These are phyloP conservation scores for Champsocephalus esox DNA, from an alignment of 2,797 vertebrate genomes.

Conservation along the genomic window DNA sequence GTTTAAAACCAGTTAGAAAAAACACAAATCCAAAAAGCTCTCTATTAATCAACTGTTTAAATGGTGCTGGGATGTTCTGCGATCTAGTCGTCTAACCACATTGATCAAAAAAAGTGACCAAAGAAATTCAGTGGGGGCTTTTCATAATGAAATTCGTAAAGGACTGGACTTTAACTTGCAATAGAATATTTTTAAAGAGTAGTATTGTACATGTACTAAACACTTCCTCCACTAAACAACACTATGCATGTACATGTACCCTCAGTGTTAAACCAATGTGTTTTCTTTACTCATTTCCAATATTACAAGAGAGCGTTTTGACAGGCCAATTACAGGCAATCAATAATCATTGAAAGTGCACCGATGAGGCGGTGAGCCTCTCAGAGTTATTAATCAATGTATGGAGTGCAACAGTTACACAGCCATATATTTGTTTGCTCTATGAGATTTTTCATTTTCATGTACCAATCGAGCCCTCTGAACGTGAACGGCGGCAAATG, in stretches of 20 bases:
- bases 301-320: slow-evolving; percentile 56
- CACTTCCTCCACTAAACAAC: background rate
- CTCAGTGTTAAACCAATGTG: slow-evolving; percentile 8
- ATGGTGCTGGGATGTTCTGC: background rate
- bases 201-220: background rate
- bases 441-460: slow-evolving; percentile 30
- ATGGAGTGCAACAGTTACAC: slow-evolving; percentile 25
- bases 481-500: slow-evolving; percentile 41
- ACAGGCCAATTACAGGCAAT: slow-evolving; percentile 71
- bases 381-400: slow-evolving; percentile 53
- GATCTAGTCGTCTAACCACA: background rate
- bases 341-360: slow-evolving; percentile 65
- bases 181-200: background rate
- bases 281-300: slow-evolving; percentile 53
- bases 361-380: slow-evolving; percentile 39
- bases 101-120: background rate
- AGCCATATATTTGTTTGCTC: slow-evolving; percentile 24
- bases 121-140: background rate
- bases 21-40: background rate
- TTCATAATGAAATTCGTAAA: background rate
- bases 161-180: background rate
- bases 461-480: background rate
- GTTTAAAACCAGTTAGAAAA: background rate
- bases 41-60: background rate
- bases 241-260: background rate